phyloP scores from a whole-genome alignment of 92 coral and sea anemone genomes.

The Zoanthus solanderi region DNA sequence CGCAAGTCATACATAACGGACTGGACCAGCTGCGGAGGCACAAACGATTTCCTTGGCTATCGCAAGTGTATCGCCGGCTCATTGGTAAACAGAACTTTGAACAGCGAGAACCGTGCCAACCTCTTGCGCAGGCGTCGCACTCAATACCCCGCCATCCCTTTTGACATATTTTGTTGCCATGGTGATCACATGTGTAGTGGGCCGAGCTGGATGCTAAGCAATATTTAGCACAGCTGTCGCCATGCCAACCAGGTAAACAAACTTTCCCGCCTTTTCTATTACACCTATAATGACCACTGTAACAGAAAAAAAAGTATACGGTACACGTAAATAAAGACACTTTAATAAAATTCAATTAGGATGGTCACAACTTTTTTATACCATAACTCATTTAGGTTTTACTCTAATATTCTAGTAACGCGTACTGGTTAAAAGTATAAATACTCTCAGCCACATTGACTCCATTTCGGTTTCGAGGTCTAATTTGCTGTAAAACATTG shows the following conservation, averaged over 20 bases:
- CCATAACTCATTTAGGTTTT: no score
- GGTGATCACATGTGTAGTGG: slow-evolving; percentile 65
- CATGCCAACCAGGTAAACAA: slow-evolving; percentile 57
- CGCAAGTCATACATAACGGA: slow-evolving; percentile 49
- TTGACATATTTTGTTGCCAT: slow-evolving; percentile 57
- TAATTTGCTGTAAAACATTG: background rate
- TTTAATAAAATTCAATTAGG: background rate
- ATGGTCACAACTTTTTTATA: no score
- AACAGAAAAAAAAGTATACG: background rate
- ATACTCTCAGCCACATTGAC: no score
- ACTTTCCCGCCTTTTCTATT: slow-evolving; percentile 55
- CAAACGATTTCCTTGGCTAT: slow-evolving; percentile 53
- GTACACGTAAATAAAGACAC: background rate
- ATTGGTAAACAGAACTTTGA: slow-evolving; percentile 57
- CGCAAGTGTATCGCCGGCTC: slow-evolving; percentile 47
- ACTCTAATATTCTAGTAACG: no score
- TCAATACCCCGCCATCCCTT: slow-evolving; percentile 55
- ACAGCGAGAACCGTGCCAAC: slow-evolving; percentile 69
- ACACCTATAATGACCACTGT: slow-evolving; percentile 62
- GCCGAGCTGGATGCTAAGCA: slow-evolving; percentile 53
- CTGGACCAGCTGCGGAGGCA: slow-evolving; percentile 64
- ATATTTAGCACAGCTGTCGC: slow-evolving; percentile 50
- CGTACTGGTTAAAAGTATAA: no score
- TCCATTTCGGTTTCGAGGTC: background rate
- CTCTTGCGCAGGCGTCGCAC: slow-evolving; percentile 50